These are phyloP conservation scores for Synanthedon tipuliformis DNA, from an alignment of 2,888 invertebrate genomes.

Conservation along the genomic window DNA sequence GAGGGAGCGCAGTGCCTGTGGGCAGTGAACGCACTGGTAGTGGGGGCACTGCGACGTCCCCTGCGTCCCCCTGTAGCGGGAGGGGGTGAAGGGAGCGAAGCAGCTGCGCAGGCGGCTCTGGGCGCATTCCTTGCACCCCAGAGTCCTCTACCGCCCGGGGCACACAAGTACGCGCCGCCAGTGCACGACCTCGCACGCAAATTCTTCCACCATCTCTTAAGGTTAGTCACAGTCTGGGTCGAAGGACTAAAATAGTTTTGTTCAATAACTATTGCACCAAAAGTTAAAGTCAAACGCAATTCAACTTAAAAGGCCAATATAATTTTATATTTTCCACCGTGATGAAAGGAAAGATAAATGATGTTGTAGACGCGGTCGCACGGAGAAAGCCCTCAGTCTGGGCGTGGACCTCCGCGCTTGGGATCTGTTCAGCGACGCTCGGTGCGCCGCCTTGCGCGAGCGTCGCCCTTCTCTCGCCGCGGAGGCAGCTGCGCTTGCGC, in stretches of 20 bases:
- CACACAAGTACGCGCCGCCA: slow-evolving; percentile 78
- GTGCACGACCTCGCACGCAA: slow-evolving; percentile 85
- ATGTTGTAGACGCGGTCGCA: slow-evolving; percentile 71
- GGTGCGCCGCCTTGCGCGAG: slow-evolving; percentile 76
- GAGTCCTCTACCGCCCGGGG: slow-evolving; percentile 74
- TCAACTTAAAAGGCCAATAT: no score
- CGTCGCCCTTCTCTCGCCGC: slow-evolving; percentile 73
- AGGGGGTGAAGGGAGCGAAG: slow-evolving; percentile 34
- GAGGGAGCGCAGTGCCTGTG: slow-evolving; percentile 81
- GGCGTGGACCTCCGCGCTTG: slow-evolving; percentile 88
- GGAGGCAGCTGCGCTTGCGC: slow-evolving; percentile 79
- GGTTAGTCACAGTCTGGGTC: slow-evolving; percentile 49
- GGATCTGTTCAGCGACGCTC: slow-evolving; percentile 88
- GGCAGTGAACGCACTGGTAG: slow-evolving; percentile 71
- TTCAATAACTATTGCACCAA: no score
- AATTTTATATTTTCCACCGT: no score
- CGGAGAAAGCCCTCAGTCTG: slow-evolving; percentile 85
- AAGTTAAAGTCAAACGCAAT: no score
- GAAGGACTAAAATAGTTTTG: no score
- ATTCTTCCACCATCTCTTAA: slow-evolving; percentile 87
- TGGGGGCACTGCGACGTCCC: slow-evolving; percentile 27
- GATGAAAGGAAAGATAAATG: not conserved
- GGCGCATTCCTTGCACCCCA: slow-evolving; percentile 78
- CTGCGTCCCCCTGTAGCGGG: slow-evolving; percentile 12
- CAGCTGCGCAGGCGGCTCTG: slow-evolving; percentile 80